phyloP scores from a whole-genome alignment of 2,888 invertebrate genomes.

The Drosophila conformis region DNA sequence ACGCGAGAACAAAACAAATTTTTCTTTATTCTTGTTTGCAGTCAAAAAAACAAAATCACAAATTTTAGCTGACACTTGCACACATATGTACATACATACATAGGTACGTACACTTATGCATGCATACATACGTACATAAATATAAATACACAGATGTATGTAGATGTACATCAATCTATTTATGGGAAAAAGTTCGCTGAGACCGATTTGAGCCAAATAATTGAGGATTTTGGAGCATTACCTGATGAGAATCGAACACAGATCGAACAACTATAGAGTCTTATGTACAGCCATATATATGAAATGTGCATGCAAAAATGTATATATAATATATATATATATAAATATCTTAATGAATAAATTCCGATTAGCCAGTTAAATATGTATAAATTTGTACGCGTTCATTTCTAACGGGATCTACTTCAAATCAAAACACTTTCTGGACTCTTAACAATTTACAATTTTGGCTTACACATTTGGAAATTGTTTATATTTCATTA shows the following conservation, averaged over 20 bases:
- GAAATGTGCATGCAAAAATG: background rate
- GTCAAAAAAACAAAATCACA: constrained; percentile 33
- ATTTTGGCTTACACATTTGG: background rate
- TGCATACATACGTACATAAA: background rate
- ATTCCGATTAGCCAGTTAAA: background rate
- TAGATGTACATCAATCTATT: constrained; percentile 2
- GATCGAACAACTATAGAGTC: background rate
- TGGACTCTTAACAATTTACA: background rate
- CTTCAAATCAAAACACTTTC: background rate
- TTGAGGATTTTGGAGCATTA: background rate
- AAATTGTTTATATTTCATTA: background rate
- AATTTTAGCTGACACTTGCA: constrained; percentile 28
- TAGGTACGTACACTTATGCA: background rate
- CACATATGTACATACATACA: background rate
- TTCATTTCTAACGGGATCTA: background rate
- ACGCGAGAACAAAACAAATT: constrained; percentile 15
- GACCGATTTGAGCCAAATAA: background rate
- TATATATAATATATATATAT: background rate
- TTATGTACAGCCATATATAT: background rate
- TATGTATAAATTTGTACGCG: background rate
- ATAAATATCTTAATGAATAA: background rate
- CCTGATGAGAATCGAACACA: background rate
- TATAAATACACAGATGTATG: background rate
- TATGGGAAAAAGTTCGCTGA: background rate
- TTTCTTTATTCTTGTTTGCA: constrained; percentile 32